Percentiles rank a stretch among this genome's conserved stretches.
Evolutionary conservation across 2,113 vertebrate species (phyloP).

Genomic region (Todiramphus saurophagus): DNA sequence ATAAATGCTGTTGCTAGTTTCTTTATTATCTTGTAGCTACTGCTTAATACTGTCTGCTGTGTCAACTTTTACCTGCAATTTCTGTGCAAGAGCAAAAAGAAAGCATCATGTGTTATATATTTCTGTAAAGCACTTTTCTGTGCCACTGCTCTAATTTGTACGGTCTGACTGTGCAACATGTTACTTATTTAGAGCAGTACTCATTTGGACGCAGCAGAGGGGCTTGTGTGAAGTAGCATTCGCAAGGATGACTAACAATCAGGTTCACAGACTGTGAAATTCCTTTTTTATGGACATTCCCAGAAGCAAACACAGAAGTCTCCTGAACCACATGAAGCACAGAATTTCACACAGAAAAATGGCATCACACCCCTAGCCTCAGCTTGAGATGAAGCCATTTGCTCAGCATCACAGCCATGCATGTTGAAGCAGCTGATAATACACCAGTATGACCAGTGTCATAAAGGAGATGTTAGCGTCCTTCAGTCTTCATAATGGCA

Average conservation of each 20-base stretch:
- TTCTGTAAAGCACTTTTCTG: not conserved
- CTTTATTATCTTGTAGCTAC: not conserved
- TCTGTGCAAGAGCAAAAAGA: not conserved
- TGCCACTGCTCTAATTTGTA: not conserved
- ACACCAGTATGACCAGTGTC: not conserved
- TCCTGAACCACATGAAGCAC: not conserved
- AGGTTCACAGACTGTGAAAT: not conserved
- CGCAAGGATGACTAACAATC: not conserved
- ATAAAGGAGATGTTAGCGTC: not conserved
- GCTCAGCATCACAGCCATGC: not conserved
- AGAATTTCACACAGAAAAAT: not conserved
- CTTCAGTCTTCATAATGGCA: not conserved
- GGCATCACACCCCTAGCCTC: not conserved
- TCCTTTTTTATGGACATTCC: not conserved
- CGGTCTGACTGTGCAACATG: not conserved
- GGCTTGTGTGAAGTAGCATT: not conserved
- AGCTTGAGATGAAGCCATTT: not conserved
- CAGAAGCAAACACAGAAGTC: not conserved
- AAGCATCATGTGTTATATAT: not conserved
- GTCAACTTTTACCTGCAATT: not conserved
- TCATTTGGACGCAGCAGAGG: not conserved
- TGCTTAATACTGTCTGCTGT: not conserved
- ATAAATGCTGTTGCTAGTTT: not conserved
- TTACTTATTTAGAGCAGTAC: not conserved
- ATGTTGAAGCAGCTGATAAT: not conserved